phyloP scores from a whole-genome alignment of 2,797 vertebrate genomes.

The Scolopax bukidnonensis region DNA sequence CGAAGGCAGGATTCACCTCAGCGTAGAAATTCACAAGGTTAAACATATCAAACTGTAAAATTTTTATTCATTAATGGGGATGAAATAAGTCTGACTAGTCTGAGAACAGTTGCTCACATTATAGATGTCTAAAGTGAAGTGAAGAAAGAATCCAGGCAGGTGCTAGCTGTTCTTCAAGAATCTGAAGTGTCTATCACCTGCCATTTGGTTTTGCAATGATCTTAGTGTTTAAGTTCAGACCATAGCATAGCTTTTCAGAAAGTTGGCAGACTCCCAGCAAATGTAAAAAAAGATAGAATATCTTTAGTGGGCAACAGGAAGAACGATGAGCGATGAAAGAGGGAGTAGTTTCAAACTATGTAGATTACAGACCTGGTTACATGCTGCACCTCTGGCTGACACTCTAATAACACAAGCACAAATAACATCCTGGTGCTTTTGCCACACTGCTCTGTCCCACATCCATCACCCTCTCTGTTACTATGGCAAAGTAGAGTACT shows the following conservation, averaged over 20 bases:
- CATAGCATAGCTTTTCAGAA: neutral
- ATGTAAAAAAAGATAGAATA: neutral
- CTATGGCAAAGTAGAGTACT: neutral
- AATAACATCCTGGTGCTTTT: neutral
- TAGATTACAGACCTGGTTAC: neutral
- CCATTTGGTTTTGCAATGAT: neutral
- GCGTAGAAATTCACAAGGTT: neutral
- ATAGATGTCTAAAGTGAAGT: neutral
- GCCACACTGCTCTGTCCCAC: neutral
- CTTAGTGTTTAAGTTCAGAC: neutral
- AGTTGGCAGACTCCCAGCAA: fast-evolving
- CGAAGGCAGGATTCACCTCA: neutral
- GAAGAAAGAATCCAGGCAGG: neutral
- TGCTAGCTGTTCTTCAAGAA: neutral
- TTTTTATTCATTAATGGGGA: neutral
- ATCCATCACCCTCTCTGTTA: neutral
- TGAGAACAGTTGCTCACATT: neutral
- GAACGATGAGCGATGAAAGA: neutral
- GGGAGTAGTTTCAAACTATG: neutral
- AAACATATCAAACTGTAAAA: neutral
- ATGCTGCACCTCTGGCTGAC: neutral
- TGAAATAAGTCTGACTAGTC: neutral
- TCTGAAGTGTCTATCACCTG: neutral
- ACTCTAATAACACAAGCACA: neutral
- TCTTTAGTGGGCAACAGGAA: neutral